Evolutionary conservation across 2,888 invertebrate species (phyloP).

Genomic region (Lasioglossum lativentre): DNA sequence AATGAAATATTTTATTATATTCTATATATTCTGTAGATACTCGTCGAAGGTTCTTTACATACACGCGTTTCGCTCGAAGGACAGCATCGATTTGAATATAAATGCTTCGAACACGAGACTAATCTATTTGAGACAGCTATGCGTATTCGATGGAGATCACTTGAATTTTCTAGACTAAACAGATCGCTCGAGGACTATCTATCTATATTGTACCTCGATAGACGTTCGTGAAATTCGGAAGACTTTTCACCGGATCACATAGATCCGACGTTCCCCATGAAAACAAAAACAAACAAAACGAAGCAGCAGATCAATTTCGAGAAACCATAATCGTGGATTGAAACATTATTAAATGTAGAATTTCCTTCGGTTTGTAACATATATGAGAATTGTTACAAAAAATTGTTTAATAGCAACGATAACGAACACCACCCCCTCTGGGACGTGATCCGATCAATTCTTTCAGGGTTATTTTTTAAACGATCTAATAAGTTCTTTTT

Average conservation of each 20-base stretch:
- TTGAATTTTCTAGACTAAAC: background rate
- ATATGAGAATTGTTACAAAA: no score
- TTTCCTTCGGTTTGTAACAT: no score
- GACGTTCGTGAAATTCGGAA: background rate
- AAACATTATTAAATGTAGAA: no score
- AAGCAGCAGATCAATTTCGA: no score
- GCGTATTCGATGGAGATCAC: background rate
- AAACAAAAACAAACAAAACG: no score
- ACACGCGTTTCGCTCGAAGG: no score
- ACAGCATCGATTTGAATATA: background rate
- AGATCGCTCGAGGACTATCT: background rate
- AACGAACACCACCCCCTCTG: no score
- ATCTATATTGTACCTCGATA: background rate
- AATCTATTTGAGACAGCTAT: background rate
- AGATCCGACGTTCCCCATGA: no score
- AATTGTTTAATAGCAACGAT: no score
- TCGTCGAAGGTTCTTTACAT: background rate
- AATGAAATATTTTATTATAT: background rate
- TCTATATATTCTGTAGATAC: background rate
- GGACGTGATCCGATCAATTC: background rate
- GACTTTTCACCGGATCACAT: no score
- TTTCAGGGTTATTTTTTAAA: background rate
- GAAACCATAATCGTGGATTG: no score
- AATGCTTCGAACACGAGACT: background rate
- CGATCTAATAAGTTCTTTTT: background rate